Evolutionary conservation across 2,113 vertebrate genomes (phyloP).

Genomic region (Ammodytes marinus): DNA sequence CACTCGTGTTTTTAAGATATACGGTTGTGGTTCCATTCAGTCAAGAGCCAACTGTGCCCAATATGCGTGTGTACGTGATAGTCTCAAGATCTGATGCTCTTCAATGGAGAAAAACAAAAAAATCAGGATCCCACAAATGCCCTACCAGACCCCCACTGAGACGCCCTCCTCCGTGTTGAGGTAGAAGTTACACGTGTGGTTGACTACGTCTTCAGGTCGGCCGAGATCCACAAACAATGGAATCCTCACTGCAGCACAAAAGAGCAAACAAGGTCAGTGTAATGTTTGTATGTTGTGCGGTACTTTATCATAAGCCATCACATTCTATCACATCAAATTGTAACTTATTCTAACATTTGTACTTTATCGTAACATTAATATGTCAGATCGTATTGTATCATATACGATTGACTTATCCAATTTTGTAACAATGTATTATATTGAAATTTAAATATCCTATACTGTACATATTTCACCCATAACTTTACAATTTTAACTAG

Average conservation of each 20-base stretch:
- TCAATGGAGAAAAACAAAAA: slow-evolving; percentile 11
- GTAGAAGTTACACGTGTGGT: slow-evolving; percentile 89
- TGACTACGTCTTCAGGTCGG: slow-evolving; percentile 81
- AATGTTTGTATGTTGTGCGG: background rate
- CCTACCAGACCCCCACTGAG: slow-evolving; percentile 89
- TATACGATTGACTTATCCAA: no score
- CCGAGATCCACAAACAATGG: slow-evolving; percentile 85
- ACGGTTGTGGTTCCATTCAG: background rate
- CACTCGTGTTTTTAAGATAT: no score
- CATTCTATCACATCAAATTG: background rate
- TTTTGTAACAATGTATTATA: no score
- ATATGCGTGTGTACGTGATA: background rate
- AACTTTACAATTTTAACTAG: no score
- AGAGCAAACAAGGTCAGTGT: slow-evolving; percentile 48
- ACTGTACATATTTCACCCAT: no score
- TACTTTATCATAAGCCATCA: background rate
- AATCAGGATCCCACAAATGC: background rate
- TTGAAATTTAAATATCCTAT: no score
- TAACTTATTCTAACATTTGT: no score
- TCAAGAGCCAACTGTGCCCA: slow-evolving; percentile 35
- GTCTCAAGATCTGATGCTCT: slow-evolving; percentile 1
- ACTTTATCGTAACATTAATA: background rate
- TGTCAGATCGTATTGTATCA: background rate
- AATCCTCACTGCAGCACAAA: slow-evolving; percentile 78
- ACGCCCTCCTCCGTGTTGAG: slow-evolving; percentile 83